These are phyloP conservation scores for Thymelicus sylvestris DNA, from an alignment of 2,888 invertebrate species.

Conservation along the genomic window DNA sequence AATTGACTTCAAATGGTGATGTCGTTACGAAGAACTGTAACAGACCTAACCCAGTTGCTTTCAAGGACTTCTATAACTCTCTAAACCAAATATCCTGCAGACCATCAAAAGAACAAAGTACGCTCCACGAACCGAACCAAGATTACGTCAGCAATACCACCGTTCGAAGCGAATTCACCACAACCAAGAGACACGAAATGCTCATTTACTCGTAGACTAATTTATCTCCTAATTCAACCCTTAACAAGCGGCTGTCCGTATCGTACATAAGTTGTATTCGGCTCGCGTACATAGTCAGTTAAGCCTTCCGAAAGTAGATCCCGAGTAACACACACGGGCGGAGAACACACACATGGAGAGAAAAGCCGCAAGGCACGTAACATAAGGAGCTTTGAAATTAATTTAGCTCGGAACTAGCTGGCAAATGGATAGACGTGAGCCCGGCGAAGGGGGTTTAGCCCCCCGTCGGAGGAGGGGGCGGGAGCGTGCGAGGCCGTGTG, in stretches of 20 bases:
- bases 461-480: slow-evolving; percentile 49
- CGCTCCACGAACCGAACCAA: not conserved
- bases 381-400: slow-evolving; percentile 85
- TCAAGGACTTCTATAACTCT: not conserved
- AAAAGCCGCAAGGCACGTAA: slow-evolving; percentile 85
- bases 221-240: slow-evolving; percentile 80
- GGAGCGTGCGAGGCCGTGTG: slow-evolving; percentile 55
- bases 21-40: too few relatives aligned
- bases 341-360: slow-evolving; percentile 67
- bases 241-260: slow-evolving; percentile 77
- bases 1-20: too few relatives aligned
- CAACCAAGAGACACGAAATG: slow-evolving; percentile 50
- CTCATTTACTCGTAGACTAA: slow-evolving; percentile 67
- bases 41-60: not conserved
- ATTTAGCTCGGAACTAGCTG: slow-evolving; percentile 85
- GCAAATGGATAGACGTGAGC: slow-evolving; percentile 85
- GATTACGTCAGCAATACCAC: slow-evolving; percentile 12
- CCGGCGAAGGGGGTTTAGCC: slow-evolving; percentile 57
- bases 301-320: slow-evolving; percentile 79
- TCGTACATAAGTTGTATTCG: slow-evolving; percentile 58
- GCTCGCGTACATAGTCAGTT: slow-evolving; percentile 59
- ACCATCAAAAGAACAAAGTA: not conserved
- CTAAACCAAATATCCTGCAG: not conserved
- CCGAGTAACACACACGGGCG: slow-evolving; percentile 50
- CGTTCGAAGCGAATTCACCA: slow-evolving; percentile 34